A percentile compares a stretch with the other conserved stretches of the same genome.
Conservation (phyloP, 2,888 invertebrate species). For the Adela reaumurella region DNA sequence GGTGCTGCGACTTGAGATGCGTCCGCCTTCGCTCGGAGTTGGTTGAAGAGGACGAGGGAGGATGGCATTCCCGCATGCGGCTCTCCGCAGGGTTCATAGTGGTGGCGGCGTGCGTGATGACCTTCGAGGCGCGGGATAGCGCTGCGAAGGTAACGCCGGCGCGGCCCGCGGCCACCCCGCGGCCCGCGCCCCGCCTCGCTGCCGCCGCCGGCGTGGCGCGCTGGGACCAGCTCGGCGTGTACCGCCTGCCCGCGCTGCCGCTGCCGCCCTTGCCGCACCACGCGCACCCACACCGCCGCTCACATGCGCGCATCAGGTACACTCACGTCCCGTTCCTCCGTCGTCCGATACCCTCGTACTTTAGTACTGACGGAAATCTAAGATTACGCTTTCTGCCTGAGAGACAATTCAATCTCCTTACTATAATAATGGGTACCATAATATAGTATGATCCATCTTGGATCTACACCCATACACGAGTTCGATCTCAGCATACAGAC, state of each 20-base stretch:
- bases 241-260: conserved; percentile 56
- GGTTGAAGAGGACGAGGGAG: no score
- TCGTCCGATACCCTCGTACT: no score
- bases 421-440: no score
- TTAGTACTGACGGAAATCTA: no score
- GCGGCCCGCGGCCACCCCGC: conserved; percentile 48
- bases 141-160: conserved; percentile 90
- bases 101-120: conserved; percentile 96
- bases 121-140: conserved; percentile 95
- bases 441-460: no score
- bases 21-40: no score
- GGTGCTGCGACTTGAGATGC: no score
- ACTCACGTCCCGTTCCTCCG: background rate
- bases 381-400: no score
- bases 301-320: conserved; percentile 20
- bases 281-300: conserved; percentile 24
- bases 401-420: no score
- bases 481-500: no score
- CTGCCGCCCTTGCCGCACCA: conserved; percentile 41
- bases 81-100: conserved; percentile 76
- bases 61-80: background rate
- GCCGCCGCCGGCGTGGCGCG: conserved; percentile 49
- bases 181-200: conserved; percentile 41
- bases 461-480: no score
- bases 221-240: conserved; percentile 66